Base-by-base conservation (phyloP, 2,888 invertebrate species). In the Crocallis elinguaria region DNA sequence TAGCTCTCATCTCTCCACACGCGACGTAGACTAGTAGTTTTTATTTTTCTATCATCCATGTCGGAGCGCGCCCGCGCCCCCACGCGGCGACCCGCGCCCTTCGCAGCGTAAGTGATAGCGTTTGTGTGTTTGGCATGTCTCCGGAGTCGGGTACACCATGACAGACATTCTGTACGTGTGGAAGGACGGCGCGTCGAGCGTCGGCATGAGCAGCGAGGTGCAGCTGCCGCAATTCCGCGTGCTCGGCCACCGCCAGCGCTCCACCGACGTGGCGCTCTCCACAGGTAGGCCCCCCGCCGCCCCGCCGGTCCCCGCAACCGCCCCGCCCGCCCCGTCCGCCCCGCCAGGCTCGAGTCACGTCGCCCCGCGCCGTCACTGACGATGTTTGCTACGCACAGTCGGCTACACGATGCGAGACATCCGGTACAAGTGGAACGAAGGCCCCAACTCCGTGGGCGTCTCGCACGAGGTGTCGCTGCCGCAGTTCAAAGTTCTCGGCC, bases 101-200 rank as follows among this genome's bases (percentile, higher is more conserved):
- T 35, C 46, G 46, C 52, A 37, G 46, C 79, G 84, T 82, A 75
- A 81, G 82, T 81, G 79, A 82, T 79, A 80, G 81, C 80, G 75
- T 90, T 89, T 91, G 90, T 90, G 87, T 91, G 88, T 91, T 90
- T 90, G 91, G 84, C 92, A 92, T 92, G 92, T 90, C 91, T 91
- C 89, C 91, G 92, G 93, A 97, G 97, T 97, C 95, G 97, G 97
- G 94, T 97, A 97, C 95, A 97, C 97, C 94, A 97, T 97, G 97
- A 96, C 96, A 94, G 97, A 97, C 95, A 97, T 98, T 94, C 96
- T 96, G 92, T 98, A 98, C 95, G 95, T 95, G 93, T 97, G 97
- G 97, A 95, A 95, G 92, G 94, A 95, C 93, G 96, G 96, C 91
- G 93, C 93, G 89, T 94, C 94, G 92, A 96, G 97, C 92, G 96